These are phyloP conservation scores for Corydoras maculifer DNA, from an alignment of 2,113 vertebrate genomes.

Conservation along the genomic window DNA sequence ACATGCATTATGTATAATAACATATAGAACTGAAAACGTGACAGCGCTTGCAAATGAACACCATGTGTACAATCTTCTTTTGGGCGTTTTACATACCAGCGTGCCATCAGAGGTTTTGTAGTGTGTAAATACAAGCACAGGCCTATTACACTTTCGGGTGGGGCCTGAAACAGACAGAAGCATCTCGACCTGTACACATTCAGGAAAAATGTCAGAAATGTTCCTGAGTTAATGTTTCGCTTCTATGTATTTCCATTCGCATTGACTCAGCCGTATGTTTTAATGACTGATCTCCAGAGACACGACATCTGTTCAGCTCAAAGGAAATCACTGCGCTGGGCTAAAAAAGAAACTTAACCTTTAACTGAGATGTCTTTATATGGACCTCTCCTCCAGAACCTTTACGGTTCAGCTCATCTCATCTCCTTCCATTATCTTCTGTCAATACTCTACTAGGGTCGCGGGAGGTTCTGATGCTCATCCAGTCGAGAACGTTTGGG, in stretches of 20 bases:
- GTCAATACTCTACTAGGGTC: no score
- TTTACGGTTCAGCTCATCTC: no score
- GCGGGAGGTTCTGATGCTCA: no score
- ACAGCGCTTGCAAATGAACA: conserved; percentile 23
- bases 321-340: neutral
- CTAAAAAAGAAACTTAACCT: neutral
- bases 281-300: neutral
- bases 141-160: neutral
- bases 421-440: no score
- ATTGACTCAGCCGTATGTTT: neutral
- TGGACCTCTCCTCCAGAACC: no score
- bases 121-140: conserved; percentile 9
- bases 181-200: neutral
- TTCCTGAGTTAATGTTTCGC: neutral
- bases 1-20: no score
- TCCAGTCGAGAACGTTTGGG: no score
- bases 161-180: neutral
- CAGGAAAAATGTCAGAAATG: conserved; percentile 12
- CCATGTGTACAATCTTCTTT: conserved; percentile 22
- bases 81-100: conserved; percentile 27
- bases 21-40: conserved; percentile 12
- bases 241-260: conserved; percentile 1
- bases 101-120: conserved; percentile 3
- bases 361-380: no score
- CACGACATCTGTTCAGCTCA: conserved; percentile 53